phyloP scores from a whole-genome alignment of 2,113 vertebrate species.

The Dipodomys stephensi region DNA sequence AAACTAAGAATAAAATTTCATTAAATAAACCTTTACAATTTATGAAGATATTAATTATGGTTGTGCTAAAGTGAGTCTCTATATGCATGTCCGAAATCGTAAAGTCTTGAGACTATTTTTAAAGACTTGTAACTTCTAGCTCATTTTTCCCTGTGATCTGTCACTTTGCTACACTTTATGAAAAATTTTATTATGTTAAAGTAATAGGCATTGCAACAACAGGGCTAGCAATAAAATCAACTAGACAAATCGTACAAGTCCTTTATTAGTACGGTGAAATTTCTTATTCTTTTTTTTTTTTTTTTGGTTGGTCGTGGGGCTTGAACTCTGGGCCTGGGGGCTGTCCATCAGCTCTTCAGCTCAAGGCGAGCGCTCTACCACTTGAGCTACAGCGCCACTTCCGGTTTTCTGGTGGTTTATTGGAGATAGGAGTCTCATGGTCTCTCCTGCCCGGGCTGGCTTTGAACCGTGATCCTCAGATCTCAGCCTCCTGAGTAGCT shows the following conservation, averaged over 20 bases:
- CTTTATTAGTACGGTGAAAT: not conserved
- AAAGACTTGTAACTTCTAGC: conserved; percentile 39
- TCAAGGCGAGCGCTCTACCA: too few species aligned
- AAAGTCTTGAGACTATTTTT: conserved; percentile 49
- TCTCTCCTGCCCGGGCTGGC: too few species aligned
- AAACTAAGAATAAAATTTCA: conserved; percentile 47
- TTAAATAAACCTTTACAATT: conserved; percentile 35
- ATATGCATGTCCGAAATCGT: not conserved
- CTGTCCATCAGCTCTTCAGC: too few species aligned
- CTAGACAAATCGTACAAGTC: conserved; percentile 9
- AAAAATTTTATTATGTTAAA: conserved; percentile 35
- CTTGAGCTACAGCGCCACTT: too few species aligned
- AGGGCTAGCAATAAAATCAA: conserved; percentile 27
- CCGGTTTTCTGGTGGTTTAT: too few species aligned
- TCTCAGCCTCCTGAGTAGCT: too few species aligned
- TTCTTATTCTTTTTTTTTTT: not conserved
- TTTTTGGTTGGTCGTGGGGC: too few species aligned
- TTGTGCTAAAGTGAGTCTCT: conserved; percentile 24
- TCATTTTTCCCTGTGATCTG: conserved; percentile 30
- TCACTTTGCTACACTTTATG: conserved; percentile 10
- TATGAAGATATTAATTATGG: not conserved
- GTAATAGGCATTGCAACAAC: not conserved
- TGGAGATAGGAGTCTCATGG: too few species aligned
- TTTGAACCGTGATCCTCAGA: too few species aligned
- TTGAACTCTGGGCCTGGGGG: too few species aligned